Evolutionary conservation across 2,888 invertebrate genomes (phyloP), one percentile per base, ranked within the genome.

Genomic region (Melitaea athalia): DNA sequence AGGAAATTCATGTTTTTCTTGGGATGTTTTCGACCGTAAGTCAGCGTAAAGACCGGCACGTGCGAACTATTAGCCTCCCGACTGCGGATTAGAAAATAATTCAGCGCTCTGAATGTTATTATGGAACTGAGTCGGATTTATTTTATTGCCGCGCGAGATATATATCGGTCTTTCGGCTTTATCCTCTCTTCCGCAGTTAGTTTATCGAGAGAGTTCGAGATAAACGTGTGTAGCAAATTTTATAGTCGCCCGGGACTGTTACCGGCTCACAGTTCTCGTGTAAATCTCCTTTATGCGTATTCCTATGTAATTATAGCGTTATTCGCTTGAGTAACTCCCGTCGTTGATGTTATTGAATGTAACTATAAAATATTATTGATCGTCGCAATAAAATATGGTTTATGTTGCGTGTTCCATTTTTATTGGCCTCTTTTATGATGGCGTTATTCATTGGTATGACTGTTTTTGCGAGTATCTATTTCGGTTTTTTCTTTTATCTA

Each of bases 61-160:
- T 92, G 91, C 90, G 83, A 90, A 91, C 92, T 92, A 92, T 92
- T 92, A 92, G 91, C 91, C 86, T 85, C 86, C 87, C 86, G 85
- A 80, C 85, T 81, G 76, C 80, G 90, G 91, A 92, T 92, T 92
- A 92, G 91, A 92, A 91, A 91, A 92, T 92, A 92, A 92, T 92
- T 92, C 91, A 92, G 83, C 86, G 80, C 87, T 85, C 86, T 85
- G 86, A 90, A 91, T 89, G 91, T 91, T 92, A 91, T 92, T 91
- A 91, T 90, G 89, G 89, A 82, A 84, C 83, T 78, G 83, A 81
- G 85, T 78, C 79, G 90, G 91, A 92, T 92, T 92, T 92, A 92
- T 92, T 92, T 92, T 91, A 92, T 89, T 88, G 88, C 88, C 74
- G 43, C 77, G 75, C 76, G 85, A 90, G 89, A 91, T 89, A 87